These are phyloP conservation scores for Sarcophaga carnaria DNA, from an alignment of 2,888 invertebrate species.

Conservation along the genomic window DNA sequence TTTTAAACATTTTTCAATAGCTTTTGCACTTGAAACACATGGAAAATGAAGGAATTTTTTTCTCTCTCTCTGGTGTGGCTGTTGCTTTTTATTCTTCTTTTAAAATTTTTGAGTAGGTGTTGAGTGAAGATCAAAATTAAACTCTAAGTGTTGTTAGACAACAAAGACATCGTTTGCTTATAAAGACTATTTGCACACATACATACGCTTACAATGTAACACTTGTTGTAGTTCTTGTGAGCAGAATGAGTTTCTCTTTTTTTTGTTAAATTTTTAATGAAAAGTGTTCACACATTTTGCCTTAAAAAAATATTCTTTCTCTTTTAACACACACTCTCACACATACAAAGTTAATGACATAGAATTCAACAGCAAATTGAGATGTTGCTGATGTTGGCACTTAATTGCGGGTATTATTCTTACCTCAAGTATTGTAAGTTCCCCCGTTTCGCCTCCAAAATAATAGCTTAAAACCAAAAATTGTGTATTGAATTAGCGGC, in stretches of 20 bases:
- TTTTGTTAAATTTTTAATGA: conserved; percentile 53
- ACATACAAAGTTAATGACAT: neutral
- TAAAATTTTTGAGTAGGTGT: conserved; percentile 39
- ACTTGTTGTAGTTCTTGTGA: no score
- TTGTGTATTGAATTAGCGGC: conserved; percentile 29
- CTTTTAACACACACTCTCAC: neutral
- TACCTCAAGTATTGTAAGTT: conserved; percentile 75
- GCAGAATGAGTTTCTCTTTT: conserved; percentile 6
- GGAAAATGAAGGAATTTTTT: conserved; percentile 16
- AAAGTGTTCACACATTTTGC: conserved; percentile 49
- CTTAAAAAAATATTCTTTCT: conserved; percentile 42
- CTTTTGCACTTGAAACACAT: conserved; percentile 54
- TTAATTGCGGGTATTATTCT: conserved; percentile 69
- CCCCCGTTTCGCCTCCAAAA: neutral
- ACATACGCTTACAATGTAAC: no score
- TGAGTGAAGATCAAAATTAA: conserved; percentile 50
- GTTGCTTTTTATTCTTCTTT: conserved; percentile 7
- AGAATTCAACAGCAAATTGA: neutral
- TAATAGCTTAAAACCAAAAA: neutral
- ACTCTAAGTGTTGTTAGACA: conserved; percentile 50
- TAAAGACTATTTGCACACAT: no score
- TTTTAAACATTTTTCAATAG: conserved; percentile 40
- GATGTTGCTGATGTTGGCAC: conserved; percentile 40
- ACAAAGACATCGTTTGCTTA: conserved; percentile 46
- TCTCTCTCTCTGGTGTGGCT: neutral